These are phyloP conservation scores for Stegana nigrithorax DNA, from an alignment of 2,888 invertebrate species.

Conservation along the genomic window DNA sequence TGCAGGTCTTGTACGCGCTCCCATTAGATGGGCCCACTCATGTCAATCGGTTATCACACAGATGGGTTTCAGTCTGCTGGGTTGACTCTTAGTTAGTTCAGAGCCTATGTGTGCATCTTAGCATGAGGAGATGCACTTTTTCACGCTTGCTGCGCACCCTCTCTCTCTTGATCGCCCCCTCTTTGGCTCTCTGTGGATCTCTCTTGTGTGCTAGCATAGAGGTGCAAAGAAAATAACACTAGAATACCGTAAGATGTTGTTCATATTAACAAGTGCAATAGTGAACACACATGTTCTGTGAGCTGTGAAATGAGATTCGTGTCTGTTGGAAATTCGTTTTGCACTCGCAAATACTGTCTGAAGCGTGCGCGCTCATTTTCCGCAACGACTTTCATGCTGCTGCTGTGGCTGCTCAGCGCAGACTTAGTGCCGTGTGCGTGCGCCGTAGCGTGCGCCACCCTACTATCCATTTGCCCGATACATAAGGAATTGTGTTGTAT, in stretches of 20 bases:
- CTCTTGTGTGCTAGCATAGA: not conserved
- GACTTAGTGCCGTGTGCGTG: constrained; percentile 38
- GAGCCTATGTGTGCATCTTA: too few species aligned
- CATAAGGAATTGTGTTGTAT: too few species aligned
- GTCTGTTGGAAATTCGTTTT: not conserved
- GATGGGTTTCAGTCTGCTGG: too few species aligned
- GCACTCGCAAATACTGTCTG: not conserved
- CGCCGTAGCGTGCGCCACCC: constrained; percentile 37
- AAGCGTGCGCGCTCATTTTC: not conserved
- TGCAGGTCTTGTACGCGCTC: constrained; percentile 22
- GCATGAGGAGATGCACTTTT: too few species aligned
- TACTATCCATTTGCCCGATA: not conserved
- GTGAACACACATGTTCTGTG: constrained; percentile 4
- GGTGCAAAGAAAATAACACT: not conserved
- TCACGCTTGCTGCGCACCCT: constrained; percentile 27
- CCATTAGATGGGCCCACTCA: too few species aligned
- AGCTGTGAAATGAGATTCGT: constrained; percentile 7
- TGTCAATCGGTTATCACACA: too few species aligned
- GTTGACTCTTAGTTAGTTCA: too few species aligned
- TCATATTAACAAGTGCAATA: constrained; percentile 8
- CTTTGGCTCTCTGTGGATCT: not conserved
- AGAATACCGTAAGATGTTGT: not conserved
- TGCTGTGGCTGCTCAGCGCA: not conserved
- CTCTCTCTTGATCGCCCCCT: constrained; percentile 14
- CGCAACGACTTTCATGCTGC: not conserved